These are phyloP conservation scores for Tetrax tetrax DNA, from an alignment of 2,113 vertebrate genomes.

Conservation along the genomic window DNA sequence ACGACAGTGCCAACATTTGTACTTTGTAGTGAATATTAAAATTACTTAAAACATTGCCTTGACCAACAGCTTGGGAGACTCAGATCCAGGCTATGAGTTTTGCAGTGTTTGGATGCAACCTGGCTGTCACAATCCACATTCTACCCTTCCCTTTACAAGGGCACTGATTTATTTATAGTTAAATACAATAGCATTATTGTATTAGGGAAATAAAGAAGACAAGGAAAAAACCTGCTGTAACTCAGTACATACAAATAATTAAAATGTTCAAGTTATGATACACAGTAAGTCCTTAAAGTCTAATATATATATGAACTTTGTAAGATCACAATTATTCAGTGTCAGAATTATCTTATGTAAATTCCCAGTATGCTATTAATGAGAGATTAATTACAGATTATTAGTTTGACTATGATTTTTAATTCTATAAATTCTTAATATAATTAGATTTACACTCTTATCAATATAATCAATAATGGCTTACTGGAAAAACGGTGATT, in stretches of 20 bases:
- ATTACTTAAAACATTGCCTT: neutral
- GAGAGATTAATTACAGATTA: neutral
- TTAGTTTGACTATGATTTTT: neutral
- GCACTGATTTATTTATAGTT: neutral
- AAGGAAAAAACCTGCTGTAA: neutral
- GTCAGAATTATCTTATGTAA: neutral
- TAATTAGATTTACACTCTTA: neutral
- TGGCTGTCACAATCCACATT: fast-evolving
- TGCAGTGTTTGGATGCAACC: neutral
- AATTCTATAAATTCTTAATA: neutral
- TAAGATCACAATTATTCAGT: neutral
- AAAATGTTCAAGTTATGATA: neutral
- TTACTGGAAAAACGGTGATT: neutral
- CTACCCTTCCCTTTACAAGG: neutral
- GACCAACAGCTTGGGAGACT: neutral
- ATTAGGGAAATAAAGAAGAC: neutral
- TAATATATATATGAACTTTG: neutral
- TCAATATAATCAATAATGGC: neutral
- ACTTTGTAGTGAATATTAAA: neutral
- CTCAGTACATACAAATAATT: neutral
- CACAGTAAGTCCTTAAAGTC: neutral
- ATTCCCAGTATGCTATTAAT: neutral
- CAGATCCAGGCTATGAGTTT: neutral
- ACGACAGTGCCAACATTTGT: neutral
- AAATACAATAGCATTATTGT: neutral